These are phyloP conservation scores for Goniozus legneri DNA, from an alignment of 1,140 invertebrate species.

Conservation along the genomic window DNA sequence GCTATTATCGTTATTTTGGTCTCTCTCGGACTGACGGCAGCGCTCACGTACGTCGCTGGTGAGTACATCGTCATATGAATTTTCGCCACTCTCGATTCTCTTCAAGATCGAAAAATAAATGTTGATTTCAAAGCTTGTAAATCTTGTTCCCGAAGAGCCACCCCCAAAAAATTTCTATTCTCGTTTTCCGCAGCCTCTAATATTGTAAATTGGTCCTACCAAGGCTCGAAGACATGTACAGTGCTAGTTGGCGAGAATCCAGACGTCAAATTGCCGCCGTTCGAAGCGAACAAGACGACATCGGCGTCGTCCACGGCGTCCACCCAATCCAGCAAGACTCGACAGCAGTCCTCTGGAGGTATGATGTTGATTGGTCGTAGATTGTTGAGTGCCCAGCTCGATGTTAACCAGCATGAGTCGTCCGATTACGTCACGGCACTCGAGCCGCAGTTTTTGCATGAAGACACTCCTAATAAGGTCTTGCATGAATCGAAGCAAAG, in stretches of 20 bases:
- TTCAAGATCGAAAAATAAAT: background rate
- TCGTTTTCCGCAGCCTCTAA: conserved; percentile 65
- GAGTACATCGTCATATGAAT: conserved; percentile 32
- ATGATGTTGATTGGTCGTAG: conserved; percentile 57
- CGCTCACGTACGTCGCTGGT: conserved; percentile 87
- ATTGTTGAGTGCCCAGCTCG: conserved; percentile 58
- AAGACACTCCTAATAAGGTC: conserved; percentile 24
- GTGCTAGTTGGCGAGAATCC: conserved; percentile 74
- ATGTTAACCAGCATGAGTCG: conserved; percentile 61
- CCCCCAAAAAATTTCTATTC: no score
- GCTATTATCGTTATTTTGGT: conserved; percentile 82
- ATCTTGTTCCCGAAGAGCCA: conserved; percentile 14
- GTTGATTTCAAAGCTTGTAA: background rate
- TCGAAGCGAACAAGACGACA: conserved; percentile 61
- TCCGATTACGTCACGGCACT: no score
- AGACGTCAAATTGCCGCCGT: conserved; percentile 63
- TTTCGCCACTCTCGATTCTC: background rate
- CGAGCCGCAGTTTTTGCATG: no score
- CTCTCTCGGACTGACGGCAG: conserved; percentile 73
- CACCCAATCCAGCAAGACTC: conserved; percentile 54
- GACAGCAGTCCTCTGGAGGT: conserved; percentile 60
- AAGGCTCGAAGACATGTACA: conserved; percentile 73
- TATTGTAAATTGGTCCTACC: conserved; percentile 77
- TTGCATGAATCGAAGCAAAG: no score
- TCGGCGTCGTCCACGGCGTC: conserved; percentile 58